Percentiles rank a stretch among this genome's conserved stretches.
phyloP scores from a whole-genome alignment of 1,140 invertebrate species.

The Pteromalus puparum region DNA sequence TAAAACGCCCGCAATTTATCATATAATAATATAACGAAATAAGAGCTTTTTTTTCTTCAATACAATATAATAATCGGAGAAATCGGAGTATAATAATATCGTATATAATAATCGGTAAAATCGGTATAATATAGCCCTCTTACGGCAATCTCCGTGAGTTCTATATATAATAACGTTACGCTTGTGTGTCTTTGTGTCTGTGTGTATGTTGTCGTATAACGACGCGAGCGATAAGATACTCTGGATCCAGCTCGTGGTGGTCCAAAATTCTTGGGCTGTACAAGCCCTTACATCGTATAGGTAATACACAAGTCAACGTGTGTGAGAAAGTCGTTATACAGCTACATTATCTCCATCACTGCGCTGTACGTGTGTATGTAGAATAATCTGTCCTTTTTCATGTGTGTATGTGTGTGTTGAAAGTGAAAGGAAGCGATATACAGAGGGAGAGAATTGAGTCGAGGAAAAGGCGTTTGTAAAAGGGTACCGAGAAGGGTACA shows the following conservation, averaged over 20 bases:
- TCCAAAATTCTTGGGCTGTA: not conserved
- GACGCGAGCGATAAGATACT: not conserved
- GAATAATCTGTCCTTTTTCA: not conserved
- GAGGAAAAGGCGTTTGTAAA: not conserved
- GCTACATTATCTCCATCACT: not conserved
- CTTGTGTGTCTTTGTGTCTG: not conserved
- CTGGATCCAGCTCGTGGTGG: not conserved
- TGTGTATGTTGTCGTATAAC: not conserved
- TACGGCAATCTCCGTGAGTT: not conserved
- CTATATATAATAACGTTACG: not conserved
- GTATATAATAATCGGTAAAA: constrained; percentile 17
- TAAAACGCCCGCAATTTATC: not conserved
- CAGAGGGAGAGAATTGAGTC: not conserved
- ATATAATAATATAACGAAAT: not conserved
- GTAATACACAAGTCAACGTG: not conserved
- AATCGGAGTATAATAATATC: constrained; percentile 8
- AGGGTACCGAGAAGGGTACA: not conserved
- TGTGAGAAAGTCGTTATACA: not conserved
- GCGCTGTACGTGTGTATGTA: not conserved
- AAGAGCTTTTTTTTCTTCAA: not conserved
- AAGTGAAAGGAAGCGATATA: not conserved
- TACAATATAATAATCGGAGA: not conserved
- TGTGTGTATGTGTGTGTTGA: not conserved
- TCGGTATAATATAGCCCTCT: not conserved
- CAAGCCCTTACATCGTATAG: not conserved